These are phyloP conservation scores for Myotis vivesi DNA, from an alignment of 2,797 vertebrate species.

Conservation along the genomic window DNA sequence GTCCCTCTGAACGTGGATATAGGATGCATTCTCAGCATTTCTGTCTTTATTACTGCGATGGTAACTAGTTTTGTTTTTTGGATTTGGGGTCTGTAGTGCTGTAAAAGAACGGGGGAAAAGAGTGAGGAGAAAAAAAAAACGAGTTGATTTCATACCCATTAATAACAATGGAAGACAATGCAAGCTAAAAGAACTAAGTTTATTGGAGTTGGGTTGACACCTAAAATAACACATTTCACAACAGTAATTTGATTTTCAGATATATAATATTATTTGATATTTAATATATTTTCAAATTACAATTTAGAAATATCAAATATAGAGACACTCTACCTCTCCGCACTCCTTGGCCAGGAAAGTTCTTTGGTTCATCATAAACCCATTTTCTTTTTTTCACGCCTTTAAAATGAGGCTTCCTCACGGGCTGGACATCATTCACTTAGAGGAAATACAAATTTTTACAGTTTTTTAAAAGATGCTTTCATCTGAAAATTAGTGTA, in stretches of 20 bases:
- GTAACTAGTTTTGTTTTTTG: conserved; percentile 74
- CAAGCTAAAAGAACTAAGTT: background rate
- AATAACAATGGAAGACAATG: background rate
- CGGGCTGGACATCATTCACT: conserved; percentile 69
- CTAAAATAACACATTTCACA: background rate
- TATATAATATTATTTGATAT: background rate
- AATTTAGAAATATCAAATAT: background rate
- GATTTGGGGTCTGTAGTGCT: conserved; percentile 68
- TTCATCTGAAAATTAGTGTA: conserved; percentile 58
- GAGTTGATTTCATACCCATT: background rate
- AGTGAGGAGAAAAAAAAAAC: background rate
- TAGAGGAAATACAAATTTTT: conserved; percentile 61
- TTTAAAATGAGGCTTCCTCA: conserved; percentile 78
- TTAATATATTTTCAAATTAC: conserved; percentile 19
- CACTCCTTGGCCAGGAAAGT: conserved; percentile 58
- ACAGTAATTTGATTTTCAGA: background rate
- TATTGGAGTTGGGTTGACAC: background rate
- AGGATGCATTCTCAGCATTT: conserved; percentile 68
- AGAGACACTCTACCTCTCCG: conserved; percentile 73
- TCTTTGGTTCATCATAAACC: conserved; percentile 77
- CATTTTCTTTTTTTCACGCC: conserved; percentile 79
- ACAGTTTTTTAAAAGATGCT: conserved; percentile 58
- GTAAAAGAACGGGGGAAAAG: background rate
- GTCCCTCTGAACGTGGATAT: conserved; percentile 63
- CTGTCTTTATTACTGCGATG: conserved; percentile 75